phyloP scores from a whole-genome alignment of 2,113 vertebrate genomes.

The Lophius piscatorius region DNA sequence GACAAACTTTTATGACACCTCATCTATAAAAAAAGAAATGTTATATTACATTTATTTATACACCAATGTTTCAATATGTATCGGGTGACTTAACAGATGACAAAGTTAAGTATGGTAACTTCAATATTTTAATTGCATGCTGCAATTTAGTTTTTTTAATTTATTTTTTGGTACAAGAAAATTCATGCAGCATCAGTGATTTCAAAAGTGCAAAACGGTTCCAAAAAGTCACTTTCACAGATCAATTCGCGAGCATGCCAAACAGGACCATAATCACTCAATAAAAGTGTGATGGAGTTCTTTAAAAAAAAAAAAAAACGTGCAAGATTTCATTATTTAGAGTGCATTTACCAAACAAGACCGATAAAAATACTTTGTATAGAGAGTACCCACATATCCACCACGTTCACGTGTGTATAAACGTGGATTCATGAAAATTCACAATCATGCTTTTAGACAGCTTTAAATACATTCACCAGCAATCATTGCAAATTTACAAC shows the following conservation, averaged over 20 bases:
- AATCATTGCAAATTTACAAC: slow-evolving; percentile 54
- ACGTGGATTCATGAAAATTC: slow-evolving; percentile 38
- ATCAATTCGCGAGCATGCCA: slow-evolving; percentile 73
- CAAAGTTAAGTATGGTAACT: slow-evolving; percentile 27
- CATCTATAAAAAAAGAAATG: too few species aligned
- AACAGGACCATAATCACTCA: slow-evolving; percentile 55
- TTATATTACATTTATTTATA: too few species aligned
- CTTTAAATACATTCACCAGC: slow-evolving; percentile 49
- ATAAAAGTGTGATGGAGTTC: slow-evolving; percentile 48
- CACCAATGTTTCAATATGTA: too few species aligned
- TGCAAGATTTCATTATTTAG: slow-evolving; percentile 50
- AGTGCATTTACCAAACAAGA: slow-evolving; percentile 37
- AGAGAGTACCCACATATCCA: slow-evolving; percentile 50
- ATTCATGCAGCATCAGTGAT: slow-evolving; percentile 78
- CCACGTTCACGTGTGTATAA: slow-evolving; percentile 47
- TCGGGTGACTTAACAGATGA: slow-evolving; percentile 32
- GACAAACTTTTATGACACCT: too few species aligned
- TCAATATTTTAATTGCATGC: slow-evolving; percentile 72
- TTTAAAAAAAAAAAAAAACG: slow-evolving; percentile 62
- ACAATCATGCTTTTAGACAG: slow-evolving; percentile 61
- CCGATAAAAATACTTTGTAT: slow-evolving; percentile 57
- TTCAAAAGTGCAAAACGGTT: slow-evolving; percentile 79
- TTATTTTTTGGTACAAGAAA: slow-evolving; percentile 74
- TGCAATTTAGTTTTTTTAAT: slow-evolving; percentile 55
- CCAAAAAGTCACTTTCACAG: slow-evolving; percentile 66